A percentile compares a stretch with the other conserved stretches of the same genome.
These are phyloP conservation scores for Acridotheres tristis DNA, from an alignment of 2,797 vertebrate species.

Conservation along the genomic window DNA sequence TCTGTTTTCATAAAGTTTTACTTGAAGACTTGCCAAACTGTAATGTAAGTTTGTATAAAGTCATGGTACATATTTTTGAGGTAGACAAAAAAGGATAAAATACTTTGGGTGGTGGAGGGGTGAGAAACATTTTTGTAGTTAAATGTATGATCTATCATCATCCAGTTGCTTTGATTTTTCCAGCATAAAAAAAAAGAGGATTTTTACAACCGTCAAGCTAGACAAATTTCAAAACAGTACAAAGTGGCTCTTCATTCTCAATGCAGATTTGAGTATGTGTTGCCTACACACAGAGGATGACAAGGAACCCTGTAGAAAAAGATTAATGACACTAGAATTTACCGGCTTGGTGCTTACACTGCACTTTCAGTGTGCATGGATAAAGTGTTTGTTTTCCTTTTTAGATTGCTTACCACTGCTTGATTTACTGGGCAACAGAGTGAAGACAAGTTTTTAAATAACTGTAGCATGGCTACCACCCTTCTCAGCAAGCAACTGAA, in stretches of 20 bases:
- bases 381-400: slow-evolving; percentile 69
- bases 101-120: not conserved
- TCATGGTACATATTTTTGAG: not conserved
- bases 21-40: slow-evolving; percentile 14
- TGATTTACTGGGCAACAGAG: slow-evolving; percentile 68
- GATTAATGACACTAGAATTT: slow-evolving; percentile 69
- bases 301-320: slow-evolving; percentile 58
- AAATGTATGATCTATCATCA: slow-evolving; percentile 14
- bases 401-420: slow-evolving; percentile 59
- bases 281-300: slow-evolving; percentile 26
- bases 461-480: slow-evolving; percentile 45
- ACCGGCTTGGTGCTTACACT: slow-evolving; percentile 63
- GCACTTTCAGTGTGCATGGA: slow-evolving; percentile 55
- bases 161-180: slow-evolving; percentile 41
- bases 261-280: slow-evolving; percentile 34
- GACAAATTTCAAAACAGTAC: slow-evolving; percentile 67
- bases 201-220: slow-evolving; percentile 15
- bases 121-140: not conserved
- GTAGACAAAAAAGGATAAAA: not conserved
- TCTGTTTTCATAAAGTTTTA: slow-evolving; percentile 8
- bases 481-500: slow-evolving; percentile 18
- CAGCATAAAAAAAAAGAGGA: not conserved
- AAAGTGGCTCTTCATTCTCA: slow-evolving; percentile 47
- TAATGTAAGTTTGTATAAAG: slow-evolving; percentile 15
- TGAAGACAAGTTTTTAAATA: slow-evolving; percentile 72